Conservation (phyloP, 2,113 vertebrate genomes). For the Apeltes quadracus region DNA sequence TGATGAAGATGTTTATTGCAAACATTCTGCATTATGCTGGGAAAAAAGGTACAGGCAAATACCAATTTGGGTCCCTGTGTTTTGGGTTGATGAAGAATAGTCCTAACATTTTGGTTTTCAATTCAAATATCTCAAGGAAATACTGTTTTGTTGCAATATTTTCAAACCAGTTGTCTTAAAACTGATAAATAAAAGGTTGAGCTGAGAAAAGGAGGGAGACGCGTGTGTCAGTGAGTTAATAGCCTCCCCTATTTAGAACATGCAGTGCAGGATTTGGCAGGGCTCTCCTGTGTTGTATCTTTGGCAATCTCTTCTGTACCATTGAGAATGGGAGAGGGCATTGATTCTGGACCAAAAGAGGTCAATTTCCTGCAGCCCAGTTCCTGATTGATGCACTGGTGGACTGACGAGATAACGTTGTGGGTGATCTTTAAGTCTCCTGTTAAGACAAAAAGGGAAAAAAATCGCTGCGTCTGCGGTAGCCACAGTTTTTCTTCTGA, state of each 20-base stretch:
- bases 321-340: slow-evolving; percentile 72
- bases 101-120: not conserved
- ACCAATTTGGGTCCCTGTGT: not conserved
- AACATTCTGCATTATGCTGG: not conserved
- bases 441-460: slow-evolving; percentile 55
- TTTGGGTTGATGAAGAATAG: not conserved
- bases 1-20: not conserved
- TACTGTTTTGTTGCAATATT: slow-evolving; percentile 11
- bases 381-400: slow-evolving; percentile 79
- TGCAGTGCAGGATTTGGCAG: slow-evolving; percentile 52
- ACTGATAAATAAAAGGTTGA: slow-evolving; percentile 46
- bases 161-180: slow-evolving; percentile 31
- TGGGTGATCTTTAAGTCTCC: slow-evolving; percentile 76
- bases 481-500: slow-evolving; percentile 63
- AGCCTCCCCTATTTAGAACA: slow-evolving; percentile 68
- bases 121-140: slow-evolving; percentile 13
- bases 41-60: not conserved
- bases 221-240: slow-evolving; percentile 71
- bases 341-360: slow-evolving; percentile 75
- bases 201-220: slow-evolving; percentile 34
- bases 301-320: slow-evolving; percentile 74
- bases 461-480: slow-evolving; percentile 64
- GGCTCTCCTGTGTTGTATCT: slow-evolving; percentile 67
- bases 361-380: slow-evolving; percentile 74
- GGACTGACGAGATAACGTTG: slow-evolving; percentile 81